phyloP scores from a whole-genome alignment of 2,797 vertebrate species.

The Phoxinus dragarum region DNA sequence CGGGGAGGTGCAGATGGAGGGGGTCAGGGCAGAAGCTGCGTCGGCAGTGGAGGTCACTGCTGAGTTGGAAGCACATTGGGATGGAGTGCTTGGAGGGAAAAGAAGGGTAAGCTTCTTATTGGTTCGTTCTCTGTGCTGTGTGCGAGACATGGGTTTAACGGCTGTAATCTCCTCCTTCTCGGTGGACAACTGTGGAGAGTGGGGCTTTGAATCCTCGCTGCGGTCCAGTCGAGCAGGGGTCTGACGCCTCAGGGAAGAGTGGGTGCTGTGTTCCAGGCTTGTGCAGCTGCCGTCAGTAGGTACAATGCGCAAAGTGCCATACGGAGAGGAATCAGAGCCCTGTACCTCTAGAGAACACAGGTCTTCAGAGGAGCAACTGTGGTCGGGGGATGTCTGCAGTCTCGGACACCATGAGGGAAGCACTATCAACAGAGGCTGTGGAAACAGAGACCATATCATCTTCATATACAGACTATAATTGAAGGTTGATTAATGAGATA shows the following conservation, averaged over 20 bases:
- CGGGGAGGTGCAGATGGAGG: slow-evolving; percentile 68
- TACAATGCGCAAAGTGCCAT: slow-evolving; percentile 71
- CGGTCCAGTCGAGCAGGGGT: slow-evolving; percentile 65
- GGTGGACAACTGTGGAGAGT: slow-evolving; percentile 79
- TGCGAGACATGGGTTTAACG: slow-evolving; percentile 47
- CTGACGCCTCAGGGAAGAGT: slow-evolving; percentile 57
- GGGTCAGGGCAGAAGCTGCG: slow-evolving; percentile 69
- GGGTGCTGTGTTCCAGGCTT: slow-evolving; percentile 76
- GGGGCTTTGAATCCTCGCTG: slow-evolving; percentile 76
- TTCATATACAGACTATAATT: slow-evolving; percentile 5
- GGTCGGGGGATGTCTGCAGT: slow-evolving; percentile 77
- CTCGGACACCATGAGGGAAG: slow-evolving; percentile 84
- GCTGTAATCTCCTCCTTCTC: slow-evolving; percentile 63
- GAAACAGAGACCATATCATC: slow-evolving; percentile 23
- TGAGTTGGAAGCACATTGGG: slow-evolving; percentile 70
- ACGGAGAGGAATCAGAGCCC: slow-evolving; percentile 84
- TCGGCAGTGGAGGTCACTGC: slow-evolving; percentile 70
- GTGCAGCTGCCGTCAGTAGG: slow-evolving; percentile 77
- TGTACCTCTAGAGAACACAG: slow-evolving; percentile 88
- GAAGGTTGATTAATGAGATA: not conserved
- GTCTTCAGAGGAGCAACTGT: slow-evolving; percentile 85
- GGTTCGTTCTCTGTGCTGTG: slow-evolving; percentile 71
- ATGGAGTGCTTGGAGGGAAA: slow-evolving; percentile 70
- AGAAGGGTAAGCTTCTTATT: slow-evolving; percentile 76
- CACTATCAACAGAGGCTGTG: slow-evolving; percentile 84